A percentile compares a stretch with the other conserved stretches of the same genome.
Evolutionary conservation across 1,140 invertebrate species (phyloP).

Genomic region (Tetramorium alpestre): DNA sequence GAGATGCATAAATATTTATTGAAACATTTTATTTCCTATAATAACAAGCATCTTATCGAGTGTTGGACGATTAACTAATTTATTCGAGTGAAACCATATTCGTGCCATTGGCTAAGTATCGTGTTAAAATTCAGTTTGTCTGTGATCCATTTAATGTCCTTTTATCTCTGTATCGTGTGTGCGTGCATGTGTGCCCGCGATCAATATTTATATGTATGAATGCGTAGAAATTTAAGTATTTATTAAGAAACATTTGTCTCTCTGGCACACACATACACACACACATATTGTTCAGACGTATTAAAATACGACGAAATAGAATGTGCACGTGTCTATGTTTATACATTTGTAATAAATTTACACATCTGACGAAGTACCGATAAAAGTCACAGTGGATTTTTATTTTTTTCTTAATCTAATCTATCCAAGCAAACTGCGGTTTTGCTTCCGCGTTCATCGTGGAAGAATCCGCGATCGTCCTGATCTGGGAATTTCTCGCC

Average conservation of each 20-base stretch:
- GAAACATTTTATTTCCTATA: constrained; percentile 63
- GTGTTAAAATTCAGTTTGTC: constrained; percentile 53
- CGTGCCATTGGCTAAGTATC: constrained; percentile 35
- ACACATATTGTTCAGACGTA: constrained; percentile 16
- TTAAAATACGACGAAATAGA: constrained; percentile 17
- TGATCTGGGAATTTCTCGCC: constrained; percentile 35
- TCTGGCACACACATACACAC: background rate
- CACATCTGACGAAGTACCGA: constrained; percentile 34
- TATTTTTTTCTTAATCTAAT: constrained; percentile 62
- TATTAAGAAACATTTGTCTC: constrained; percentile 48
- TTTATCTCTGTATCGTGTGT: constrained; percentile 47
- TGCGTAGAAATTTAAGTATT: constrained; percentile 59
- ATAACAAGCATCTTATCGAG: constrained; percentile 27
- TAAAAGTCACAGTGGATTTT: background rate
- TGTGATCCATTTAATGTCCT: constrained; percentile 59
- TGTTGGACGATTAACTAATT: constrained; percentile 34
- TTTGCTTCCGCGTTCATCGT: constrained; percentile 9
- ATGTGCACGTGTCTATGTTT: constrained; percentile 65
- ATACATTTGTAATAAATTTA: constrained; percentile 76
- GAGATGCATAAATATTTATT: constrained; percentile 57
- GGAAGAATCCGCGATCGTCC: constrained; percentile 33
- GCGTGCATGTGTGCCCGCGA: constrained; percentile 19
- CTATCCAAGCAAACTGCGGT: constrained; percentile 74
- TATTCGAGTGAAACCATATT: constrained; percentile 24
- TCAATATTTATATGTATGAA: constrained; percentile 41